A percentile compares a stretch with the other conserved stretches of the same genome.
These are phyloP conservation scores for Chymomyza fuscimana DNA, from an alignment of 2,888 invertebrate species.

Conservation along the genomic window DNA sequence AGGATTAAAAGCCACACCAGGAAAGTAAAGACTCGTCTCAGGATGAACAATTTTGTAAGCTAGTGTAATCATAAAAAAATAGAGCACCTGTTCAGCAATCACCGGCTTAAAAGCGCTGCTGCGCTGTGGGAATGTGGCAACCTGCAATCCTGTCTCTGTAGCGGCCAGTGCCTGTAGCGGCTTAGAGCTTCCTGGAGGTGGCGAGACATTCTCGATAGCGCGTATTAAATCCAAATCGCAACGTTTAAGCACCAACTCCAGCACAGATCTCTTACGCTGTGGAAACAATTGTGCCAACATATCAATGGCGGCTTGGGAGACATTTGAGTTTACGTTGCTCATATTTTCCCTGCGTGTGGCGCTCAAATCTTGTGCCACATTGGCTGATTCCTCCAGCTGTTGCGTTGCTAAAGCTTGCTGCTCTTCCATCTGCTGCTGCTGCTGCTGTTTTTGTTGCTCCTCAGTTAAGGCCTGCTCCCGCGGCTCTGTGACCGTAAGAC, in stretches of 20 bases:
- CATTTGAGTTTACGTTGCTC: conserved; percentile 51
- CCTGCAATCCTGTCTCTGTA: conserved; percentile 24
- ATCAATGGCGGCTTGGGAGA: conserved; percentile 88
- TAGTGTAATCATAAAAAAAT: too few species aligned
- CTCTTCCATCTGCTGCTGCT: conserved; percentile 15
- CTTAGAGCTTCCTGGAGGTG: conserved; percentile 24
- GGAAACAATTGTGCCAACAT: conserved; percentile 94
- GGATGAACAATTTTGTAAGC: too few species aligned
- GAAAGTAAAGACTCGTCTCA: too few species aligned
- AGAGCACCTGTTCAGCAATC: conserved; percentile 57
- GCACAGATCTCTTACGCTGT: conserved; percentile 90
- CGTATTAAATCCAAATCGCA: conserved; percentile 94
- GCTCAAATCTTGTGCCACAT: conserved; percentile 57
- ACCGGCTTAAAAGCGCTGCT: conserved; percentile 75
- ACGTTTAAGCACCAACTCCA: conserved; percentile 94
- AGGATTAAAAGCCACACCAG: too few species aligned
- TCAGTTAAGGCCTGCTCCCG: conserved; percentile 80
- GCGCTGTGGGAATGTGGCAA: conserved; percentile 35
- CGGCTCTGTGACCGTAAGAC: conserved; percentile 91
- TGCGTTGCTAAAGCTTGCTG: conserved; percentile 25
- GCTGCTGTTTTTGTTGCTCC: not conserved
- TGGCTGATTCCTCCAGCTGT: conserved; percentile 3
- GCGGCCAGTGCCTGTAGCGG: not conserved
- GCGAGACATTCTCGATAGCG: conserved; percentile 78
- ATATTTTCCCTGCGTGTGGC: conserved; percentile 43